These are phyloP conservation scores for Palloptera scutellata DNA, from an alignment of 2,888 invertebrate species.

Conservation along the genomic window DNA sequence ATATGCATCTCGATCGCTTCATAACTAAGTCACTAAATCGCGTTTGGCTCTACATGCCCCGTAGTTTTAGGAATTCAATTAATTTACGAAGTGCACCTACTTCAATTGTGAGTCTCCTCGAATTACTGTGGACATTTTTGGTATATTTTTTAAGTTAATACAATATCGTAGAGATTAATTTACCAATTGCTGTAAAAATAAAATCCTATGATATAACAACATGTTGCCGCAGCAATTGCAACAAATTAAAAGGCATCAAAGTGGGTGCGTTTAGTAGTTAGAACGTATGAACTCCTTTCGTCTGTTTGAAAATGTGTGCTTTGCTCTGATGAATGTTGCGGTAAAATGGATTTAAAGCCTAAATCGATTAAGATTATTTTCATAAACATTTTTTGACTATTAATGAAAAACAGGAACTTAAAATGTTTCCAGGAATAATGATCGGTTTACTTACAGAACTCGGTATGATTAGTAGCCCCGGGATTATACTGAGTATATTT, in stretches of 20 bases:
- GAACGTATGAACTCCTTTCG: too few species aligned
- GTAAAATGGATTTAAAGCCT: not conserved
- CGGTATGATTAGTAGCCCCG: too few species aligned
- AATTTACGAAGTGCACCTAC: not conserved
- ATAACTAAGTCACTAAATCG: too few species aligned
- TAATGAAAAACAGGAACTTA: too few species aligned
- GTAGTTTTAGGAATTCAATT: not conserved
- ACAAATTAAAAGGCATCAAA: not conserved
- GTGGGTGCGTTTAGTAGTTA: not conserved
- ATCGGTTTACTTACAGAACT: too few species aligned
- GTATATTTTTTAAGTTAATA: not conserved
- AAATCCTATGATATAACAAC: not conserved
- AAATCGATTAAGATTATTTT: too few species aligned
- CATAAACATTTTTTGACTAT: too few species aligned
- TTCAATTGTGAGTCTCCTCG: not conserved
- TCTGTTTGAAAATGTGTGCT: conserved; percentile 28
- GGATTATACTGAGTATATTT: too few species aligned
- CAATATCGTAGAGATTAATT: not conserved
- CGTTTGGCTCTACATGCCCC: too few species aligned
- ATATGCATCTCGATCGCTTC: too few species aligned
- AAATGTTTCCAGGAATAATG: too few species aligned
- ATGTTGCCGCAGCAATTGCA: not conserved
- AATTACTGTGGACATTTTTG: not conserved
- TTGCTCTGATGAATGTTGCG: conserved; percentile 12
- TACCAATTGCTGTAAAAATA: not conserved